Conservation (phyloP, 2,888 invertebrate species). For the Rosalia funebris region DNA sequence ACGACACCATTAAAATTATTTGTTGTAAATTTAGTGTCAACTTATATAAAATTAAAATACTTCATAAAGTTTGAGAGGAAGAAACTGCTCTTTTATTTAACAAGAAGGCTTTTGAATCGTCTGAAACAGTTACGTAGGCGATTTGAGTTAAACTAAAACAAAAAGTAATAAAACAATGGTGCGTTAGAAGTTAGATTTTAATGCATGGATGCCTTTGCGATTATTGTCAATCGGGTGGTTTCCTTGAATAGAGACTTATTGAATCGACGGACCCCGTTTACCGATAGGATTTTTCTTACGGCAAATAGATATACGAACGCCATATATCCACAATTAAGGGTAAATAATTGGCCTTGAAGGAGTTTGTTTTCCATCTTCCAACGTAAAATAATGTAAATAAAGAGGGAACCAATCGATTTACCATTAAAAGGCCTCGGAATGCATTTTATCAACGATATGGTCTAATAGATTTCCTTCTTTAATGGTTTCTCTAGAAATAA, state of each 20-base stretch:
- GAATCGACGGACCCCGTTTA: background rate
- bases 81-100: background rate
- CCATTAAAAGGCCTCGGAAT: background rate
- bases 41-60: constrained; percentile 9
- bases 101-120: background rate
- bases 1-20: too few relatives aligned
- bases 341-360: constrained; percentile 17
- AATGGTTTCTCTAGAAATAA: background rate
- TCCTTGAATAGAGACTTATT: constrained; percentile 27
- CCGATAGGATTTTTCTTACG: constrained; percentile 7
- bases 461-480: background rate
- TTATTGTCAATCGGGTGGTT: constrained; percentile 33
- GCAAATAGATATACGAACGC: constrained; percentile 18
- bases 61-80: background rate
- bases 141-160: constrained; percentile 12
- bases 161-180: constrained; percentile 19
- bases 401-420: background rate
- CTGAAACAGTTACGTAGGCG: background rate
- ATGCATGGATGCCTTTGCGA: constrained; percentile 25
- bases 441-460: background rate
- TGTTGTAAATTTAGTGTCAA: too few relatives aligned
- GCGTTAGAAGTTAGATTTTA: constrained; percentile 8
- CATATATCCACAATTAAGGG: constrained; percentile 21
- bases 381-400: constrained; percentile 11
- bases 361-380: constrained; percentile 1